Evolutionary conservation across 1,140 invertebrate species (phyloP), one percentile per base, ranked within the genome.

Genomic region (Agrypnia vestita): DNA sequence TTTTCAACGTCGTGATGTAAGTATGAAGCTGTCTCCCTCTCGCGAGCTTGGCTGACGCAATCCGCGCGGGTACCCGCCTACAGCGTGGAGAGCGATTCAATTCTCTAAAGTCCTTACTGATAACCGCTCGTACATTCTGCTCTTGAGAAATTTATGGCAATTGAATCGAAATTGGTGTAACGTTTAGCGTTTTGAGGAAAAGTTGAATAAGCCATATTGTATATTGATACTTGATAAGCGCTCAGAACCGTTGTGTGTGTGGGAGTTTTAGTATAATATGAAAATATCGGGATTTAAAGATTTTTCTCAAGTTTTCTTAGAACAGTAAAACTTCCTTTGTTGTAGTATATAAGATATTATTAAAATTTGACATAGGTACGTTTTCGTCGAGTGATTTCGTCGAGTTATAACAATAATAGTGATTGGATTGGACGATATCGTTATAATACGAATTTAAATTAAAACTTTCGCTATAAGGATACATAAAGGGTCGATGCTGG

Each of bases 41-140:
- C 49, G 13, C 49, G 35, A 21, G 51, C 13, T 56, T 74, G 71
- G 71, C 71, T 74, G 71, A 74, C 56, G 71, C 71, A 74, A 74
- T 74, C 21, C 53, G n/a, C 43, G 35, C 35, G 62, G 17, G 15
- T 21, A 10, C 55, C 21, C 21, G 19, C 21, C n/a, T 19, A 49
- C 35, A 46, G n/a, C 8, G 19, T 43, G 12, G n/a, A 35, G 17
- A 17, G n/a, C 67, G 19, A 19, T 72, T 72, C 19, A 51, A 49
- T 19, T 15, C 15, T n/a, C 51, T n/a, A 12, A 73, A 73, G 51
- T 73, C 55, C 71, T 15, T 35, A 43, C 49, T 10, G 25, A 44
- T 19, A 43, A 74, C 35, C 49, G 11, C 7, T 10, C 3, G 6
- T 56, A 44, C 7, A 3, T 15, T 44, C 25, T 35, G n/a, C 71